Evolutionary conservation across 2,888 invertebrate species (phyloP).

Genomic region (Drosophila birchii): DNA sequence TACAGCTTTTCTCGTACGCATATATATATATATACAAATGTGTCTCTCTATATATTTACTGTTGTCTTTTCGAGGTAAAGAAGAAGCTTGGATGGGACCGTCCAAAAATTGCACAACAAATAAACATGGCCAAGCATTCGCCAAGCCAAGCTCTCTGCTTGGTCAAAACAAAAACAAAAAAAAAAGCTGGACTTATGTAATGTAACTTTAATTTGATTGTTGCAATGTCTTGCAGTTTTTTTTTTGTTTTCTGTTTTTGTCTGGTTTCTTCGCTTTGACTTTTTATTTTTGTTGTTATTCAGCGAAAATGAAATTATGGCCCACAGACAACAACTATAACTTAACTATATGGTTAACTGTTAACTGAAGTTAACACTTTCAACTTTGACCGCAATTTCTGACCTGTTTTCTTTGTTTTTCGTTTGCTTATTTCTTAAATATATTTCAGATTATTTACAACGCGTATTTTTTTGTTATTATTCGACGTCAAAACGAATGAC

Average conservation of each 20-base stretch:
- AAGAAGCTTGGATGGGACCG: slow-evolving; percentile 22
- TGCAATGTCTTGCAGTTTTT: slow-evolving; percentile 80
- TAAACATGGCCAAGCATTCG: slow-evolving; percentile 60
- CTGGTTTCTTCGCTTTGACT: slow-evolving; percentile 11
- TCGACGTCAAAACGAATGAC: slow-evolving; percentile 58
- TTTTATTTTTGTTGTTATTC: slow-evolving; percentile 6
- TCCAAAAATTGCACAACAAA: slow-evolving; percentile 72
- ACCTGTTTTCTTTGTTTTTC: slow-evolving; percentile 4
- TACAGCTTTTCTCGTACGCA: slow-evolving; percentile 74
- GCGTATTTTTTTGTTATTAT: not conserved
- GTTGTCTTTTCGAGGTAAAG: not conserved
- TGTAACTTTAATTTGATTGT: slow-evolving; percentile 79
- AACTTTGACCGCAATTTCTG: slow-evolving; percentile 71
- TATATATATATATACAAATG: not conserved
- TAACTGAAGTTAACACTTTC: slow-evolving; percentile 61
- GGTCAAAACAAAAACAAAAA: slow-evolving; percentile 1
- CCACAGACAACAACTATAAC: slow-evolving; percentile 31
- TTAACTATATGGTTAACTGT: no score
- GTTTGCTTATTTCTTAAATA: not conserved
- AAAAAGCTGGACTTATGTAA: slow-evolving; percentile 67
- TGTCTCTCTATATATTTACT: not conserved
- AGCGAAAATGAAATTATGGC: slow-evolving; percentile 61
- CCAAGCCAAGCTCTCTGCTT: slow-evolving; percentile 9
- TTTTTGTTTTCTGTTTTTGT: slow-evolving; percentile 27
- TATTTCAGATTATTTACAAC: slow-evolving; percentile 19